Percentiles rank a stretch among this genome's conserved stretches.
Evolutionary conservation across 2,888 invertebrate genomes (phyloP).

Genomic region (Glyphotaelius pellucidus): DNA sequence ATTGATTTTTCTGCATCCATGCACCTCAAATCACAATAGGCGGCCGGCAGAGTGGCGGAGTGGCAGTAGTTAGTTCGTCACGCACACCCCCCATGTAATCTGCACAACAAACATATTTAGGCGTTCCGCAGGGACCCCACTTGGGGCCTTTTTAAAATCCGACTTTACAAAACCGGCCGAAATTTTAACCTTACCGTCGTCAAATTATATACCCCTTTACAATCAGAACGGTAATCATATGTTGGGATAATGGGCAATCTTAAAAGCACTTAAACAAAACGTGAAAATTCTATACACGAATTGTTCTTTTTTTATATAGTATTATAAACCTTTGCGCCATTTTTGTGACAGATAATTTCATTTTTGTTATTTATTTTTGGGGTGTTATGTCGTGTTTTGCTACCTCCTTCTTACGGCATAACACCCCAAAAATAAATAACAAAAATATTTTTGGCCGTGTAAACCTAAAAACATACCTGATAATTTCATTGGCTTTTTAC

Average conservation of each 20-base stretch:
- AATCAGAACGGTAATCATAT: neutral
- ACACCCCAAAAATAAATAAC: too few species aligned
- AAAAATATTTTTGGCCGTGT: too few species aligned
- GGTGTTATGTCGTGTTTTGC: too few species aligned
- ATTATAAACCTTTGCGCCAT: too few species aligned
- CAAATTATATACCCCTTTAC: neutral
- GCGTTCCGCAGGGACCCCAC: neutral
- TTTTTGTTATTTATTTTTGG: too few species aligned
- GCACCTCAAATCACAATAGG: conserved; percentile 25
- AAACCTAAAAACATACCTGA: too few species aligned
- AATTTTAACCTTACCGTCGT: neutral
- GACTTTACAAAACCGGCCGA: neutral
- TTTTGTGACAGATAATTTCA: too few species aligned
- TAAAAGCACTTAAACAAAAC: neutral
- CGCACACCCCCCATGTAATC: conserved; percentile 14
- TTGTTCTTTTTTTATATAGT: neutral
- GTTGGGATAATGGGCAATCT: neutral
- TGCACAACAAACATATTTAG: conserved; percentile 34
- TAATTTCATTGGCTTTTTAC: too few species aligned
- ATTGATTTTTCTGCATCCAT: conserved; percentile 13
- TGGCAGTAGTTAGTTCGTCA: conserved; percentile 8
- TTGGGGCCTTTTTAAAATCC: neutral
- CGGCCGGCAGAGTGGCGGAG: neutral
- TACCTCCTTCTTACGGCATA: too few species aligned
- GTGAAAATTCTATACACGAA: neutral